Conservation (phyloP, 1,140 invertebrate genomes). For the Drosophila triauraria region DNA sequence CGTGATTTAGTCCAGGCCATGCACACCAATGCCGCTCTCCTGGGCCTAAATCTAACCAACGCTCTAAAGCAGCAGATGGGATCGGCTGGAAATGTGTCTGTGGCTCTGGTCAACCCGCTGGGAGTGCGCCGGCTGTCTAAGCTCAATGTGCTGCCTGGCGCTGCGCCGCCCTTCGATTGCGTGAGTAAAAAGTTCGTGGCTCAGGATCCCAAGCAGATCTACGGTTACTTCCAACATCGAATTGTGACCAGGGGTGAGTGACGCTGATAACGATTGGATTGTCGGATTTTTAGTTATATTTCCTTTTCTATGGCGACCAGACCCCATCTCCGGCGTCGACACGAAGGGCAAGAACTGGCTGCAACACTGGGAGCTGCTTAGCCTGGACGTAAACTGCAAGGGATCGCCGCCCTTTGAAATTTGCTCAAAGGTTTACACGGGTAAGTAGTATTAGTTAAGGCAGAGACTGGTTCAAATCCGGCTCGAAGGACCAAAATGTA, state of each 20-base stretch:
- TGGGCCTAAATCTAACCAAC: conserved; percentile 66
- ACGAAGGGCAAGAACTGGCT: conserved; percentile 92
- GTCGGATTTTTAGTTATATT: neutral
- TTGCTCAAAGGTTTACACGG: conserved; percentile 87
- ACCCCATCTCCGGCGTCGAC: conserved; percentile 88
- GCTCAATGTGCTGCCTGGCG: conserved; percentile 40
- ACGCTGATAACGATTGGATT: neutral
- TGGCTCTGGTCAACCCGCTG: conserved; percentile 64
- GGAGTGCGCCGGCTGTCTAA: conserved; percentile 45
- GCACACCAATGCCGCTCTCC: conserved; percentile 67
- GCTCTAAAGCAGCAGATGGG: conserved; percentile 63
- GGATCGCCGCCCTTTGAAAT: conserved; percentile 90
- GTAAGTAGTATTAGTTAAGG: conserved; percentile 22
- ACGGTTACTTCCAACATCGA: conserved; percentile 89
- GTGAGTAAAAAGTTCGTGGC: conserved; percentile 87
- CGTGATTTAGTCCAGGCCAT: conserved; percentile 68
- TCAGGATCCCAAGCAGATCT: conserved; percentile 88
- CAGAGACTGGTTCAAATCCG: too few relatives aligned
- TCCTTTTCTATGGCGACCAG: conserved; percentile 85
- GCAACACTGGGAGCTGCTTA: conserved; percentile 91
- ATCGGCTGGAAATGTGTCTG: conserved; percentile 35
- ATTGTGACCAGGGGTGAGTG: conserved; percentile 88
- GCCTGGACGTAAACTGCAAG: conserved; percentile 89
- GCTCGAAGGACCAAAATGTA: too few relatives aligned
- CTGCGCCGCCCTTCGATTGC: conserved; percentile 87